Conservation (phyloP, 1,140 invertebrate species). For the Venturia canescens region DNA sequence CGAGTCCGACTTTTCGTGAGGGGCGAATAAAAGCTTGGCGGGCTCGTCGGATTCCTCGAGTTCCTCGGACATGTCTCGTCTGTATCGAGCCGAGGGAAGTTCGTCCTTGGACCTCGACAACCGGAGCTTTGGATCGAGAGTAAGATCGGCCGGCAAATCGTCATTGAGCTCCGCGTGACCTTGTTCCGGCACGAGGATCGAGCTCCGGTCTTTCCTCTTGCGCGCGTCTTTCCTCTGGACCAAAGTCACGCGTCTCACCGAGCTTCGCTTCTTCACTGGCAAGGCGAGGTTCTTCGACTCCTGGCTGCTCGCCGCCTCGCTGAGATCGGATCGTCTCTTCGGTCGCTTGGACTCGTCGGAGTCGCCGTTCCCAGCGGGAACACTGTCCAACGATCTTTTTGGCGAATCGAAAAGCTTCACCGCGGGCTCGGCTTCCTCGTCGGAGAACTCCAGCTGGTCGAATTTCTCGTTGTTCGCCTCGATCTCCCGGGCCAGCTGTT, state of each 20-base stretch:
- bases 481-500: conserved; percentile 53
- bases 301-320: conserved; percentile 14
- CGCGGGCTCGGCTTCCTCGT: conserved; percentile 23
- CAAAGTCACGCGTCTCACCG: conserved; percentile 17
- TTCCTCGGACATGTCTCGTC: conserved; percentile 33
- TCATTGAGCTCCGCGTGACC: conserved; percentile 42
- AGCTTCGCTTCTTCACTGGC: conserved; percentile 39
- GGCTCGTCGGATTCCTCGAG: neutral
- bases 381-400: conserved; percentile 9
- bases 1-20: conserved; percentile 1
- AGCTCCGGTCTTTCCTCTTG: conserved; percentile 10
- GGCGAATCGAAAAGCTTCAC: conserved; percentile 19
- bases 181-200: conserved; percentile 41
- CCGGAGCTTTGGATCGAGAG: conserved; percentile 41
- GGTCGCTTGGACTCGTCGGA: neutral
- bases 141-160: conserved; percentile 33
- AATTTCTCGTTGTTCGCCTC: conserved; percentile 61
- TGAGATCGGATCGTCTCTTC: neutral
- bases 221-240: neutral
- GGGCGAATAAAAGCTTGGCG: conserved; percentile 25
- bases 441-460: conserved; percentile 47
- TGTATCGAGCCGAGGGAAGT: neutral
- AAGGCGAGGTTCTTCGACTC: neutral
- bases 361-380: neutral
- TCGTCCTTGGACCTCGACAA: neutral